Percentiles rank a stretch among this genome's conserved stretches.
phyloP scores from a whole-genome alignment of 1,140 invertebrate genomes.

The Rhopalosiphum padi region DNA sequence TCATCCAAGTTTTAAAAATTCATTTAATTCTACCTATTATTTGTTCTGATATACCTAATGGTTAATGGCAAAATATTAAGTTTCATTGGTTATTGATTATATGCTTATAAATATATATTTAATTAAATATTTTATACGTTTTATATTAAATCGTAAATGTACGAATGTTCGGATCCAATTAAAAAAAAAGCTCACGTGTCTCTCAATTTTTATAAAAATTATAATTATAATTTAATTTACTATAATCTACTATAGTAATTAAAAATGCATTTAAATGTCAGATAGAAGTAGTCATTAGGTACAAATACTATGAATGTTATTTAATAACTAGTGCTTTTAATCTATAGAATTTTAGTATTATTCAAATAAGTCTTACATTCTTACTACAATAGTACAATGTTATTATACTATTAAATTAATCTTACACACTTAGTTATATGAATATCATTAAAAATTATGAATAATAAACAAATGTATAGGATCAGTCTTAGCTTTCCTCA shows the following conservation, averaged over 20 bases:
- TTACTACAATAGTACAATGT: background rate
- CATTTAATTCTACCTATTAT: background rate
- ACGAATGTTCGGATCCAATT: no score
- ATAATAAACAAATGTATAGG: background rate
- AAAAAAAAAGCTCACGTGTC: background rate
- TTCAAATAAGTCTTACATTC: background rate
- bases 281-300: background rate
- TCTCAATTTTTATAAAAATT: background rate
- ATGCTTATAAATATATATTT: no score
- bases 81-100: no score
- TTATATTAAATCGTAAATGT: no score
- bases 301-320: background rate
- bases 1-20: background rate
- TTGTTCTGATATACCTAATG: background rate
- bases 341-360: background rate
- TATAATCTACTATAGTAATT: no score
- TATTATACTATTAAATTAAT: background rate
- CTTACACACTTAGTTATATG: background rate
- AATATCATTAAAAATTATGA: background rate
- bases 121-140: no score
- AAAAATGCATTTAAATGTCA: no score
- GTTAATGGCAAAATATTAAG: no score
- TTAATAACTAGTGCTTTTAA: background rate
- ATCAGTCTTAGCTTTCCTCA: background rate
- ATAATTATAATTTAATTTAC: no score